Evolutionary conservation across 2,797 vertebrate genomes (phyloP), one percentile per base, ranked within the genome.

Genomic region (Crax fasciolata): DNA sequence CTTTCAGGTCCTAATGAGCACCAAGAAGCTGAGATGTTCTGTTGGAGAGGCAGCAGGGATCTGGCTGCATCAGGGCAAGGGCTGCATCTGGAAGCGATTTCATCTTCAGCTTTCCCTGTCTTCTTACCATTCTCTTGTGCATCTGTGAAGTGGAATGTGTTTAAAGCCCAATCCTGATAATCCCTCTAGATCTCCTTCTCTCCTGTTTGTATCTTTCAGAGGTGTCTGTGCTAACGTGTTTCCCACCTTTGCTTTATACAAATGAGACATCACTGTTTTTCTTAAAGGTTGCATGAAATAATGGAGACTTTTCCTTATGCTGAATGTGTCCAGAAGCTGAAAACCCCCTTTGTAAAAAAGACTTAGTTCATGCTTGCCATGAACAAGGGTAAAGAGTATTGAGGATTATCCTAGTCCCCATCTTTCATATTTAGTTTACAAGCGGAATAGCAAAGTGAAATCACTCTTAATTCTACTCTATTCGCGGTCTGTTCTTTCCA

Each of bases 11-110:
- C 71, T 94, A 90, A 95, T 84, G 90, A 89, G 93, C 70, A 90
- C 83, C 93, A 94, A 91, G 92, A 94, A 80, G 72, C 90, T 93
- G 89, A 95, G 90, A 93, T 85, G 72, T 86, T 91, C 66, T 93
- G 44, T 52, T 67, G 61, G 85, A 93, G 78, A 92, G 58, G 86
- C 90, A 96, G 59, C 57, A 74, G 68, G 61, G 87, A 73, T 92
- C 84, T 96, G 93, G 87, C 89, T 96, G 51, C 62, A 88, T 62
- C 72, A 77, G 81, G 86, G 84, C 58, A 96, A 91, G 63, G 55
- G 58, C 91, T 95, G 92, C 95, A 96, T 95, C 90, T 97, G 96
- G 94, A 96, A 96, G 72, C 75, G 68, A 94, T 97, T 97, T 90
- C 51, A 51, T 46, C 46, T 89, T 75, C 44, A 71, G 38, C 49